These are phyloP conservation scores for Andrena chrysosceles DNA, from an alignment of 2,888 invertebrate species.

Conservation along the genomic window DNA sequence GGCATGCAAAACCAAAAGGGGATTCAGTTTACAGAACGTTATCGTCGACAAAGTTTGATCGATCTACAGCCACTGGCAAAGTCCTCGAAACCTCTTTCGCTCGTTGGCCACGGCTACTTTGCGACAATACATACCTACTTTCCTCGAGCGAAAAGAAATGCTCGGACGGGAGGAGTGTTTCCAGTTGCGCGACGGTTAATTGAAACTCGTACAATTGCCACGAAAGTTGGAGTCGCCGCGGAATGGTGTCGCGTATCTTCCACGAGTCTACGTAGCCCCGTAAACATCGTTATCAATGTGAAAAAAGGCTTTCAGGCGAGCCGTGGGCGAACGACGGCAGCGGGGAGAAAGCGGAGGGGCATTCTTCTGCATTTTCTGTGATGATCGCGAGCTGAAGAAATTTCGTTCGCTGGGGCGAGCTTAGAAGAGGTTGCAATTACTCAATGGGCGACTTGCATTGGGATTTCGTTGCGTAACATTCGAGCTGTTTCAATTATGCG, in stretches of 20 bases:
- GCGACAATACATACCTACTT: not conserved
- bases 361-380: conserved; percentile 29
- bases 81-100: not conserved
- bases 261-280: not conserved
- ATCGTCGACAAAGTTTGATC: not conserved
- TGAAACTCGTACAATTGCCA: conserved; percentile 27
- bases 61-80: not conserved
- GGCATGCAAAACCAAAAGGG: not conserved
- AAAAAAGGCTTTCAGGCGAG: conserved; percentile 5
- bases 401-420: not conserved
- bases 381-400: not conserved
- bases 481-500: not conserved
- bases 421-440: too few species aligned
- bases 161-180: not conserved
- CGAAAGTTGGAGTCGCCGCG: conserved; percentile 15
- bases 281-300: conserved; percentile 26
- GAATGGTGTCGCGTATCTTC: conserved; percentile 9
- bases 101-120: not conserved
- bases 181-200: conserved; percentile 8
- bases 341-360: not conserved
- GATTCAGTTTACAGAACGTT: not conserved
- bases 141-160: conserved; percentile 4
- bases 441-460: not conserved
- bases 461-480: not conserved
- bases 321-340: not conserved